These are phyloP conservation scores for Ashinkailepas kermadecensis DNA, from an alignment of 2,888 invertebrate species.

Conservation along the genomic window DNA sequence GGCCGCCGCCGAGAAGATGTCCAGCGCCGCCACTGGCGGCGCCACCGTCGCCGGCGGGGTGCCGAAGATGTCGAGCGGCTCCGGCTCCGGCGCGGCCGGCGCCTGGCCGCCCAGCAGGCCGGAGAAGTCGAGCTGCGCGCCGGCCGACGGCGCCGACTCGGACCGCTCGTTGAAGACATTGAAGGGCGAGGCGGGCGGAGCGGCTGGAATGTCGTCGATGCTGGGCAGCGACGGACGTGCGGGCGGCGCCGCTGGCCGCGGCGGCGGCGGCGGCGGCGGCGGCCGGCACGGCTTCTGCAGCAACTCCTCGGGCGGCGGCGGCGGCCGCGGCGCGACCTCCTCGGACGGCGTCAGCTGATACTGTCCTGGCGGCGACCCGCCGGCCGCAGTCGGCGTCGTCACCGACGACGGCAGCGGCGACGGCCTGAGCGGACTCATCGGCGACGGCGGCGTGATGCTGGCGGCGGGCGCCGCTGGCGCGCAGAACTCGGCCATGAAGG, in stretches of 20 bases:
- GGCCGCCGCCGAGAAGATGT: neutral
- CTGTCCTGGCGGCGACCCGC: neutral
- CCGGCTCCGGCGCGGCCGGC: neutral
- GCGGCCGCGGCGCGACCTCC: neutral
- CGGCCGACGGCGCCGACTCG: neutral
- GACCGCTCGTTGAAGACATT: neutral
- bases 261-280: conserved; percentile 1
- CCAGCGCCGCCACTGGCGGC: neutral
- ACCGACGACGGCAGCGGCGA: neutral
- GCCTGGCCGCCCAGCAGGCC: neutral
- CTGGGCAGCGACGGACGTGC: neutral
- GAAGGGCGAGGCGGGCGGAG: neutral
- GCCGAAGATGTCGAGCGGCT: neutral
- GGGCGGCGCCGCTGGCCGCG: neutral
- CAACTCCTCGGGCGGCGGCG: neutral
- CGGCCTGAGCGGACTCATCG: neutral
- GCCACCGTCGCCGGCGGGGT: neutral
- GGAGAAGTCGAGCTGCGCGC: too few relatives aligned
- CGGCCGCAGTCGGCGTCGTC: neutral
- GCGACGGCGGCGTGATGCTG: neutral
- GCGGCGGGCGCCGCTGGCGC: neutral
- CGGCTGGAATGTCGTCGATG: neutral
- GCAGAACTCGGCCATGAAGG: conserved; percentile 11
- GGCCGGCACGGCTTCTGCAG: too few relatives aligned
- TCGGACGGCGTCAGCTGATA: neutral